A percentile compares a stretch with the other conserved stretches of the same genome.
Evolutionary conservation across 2,888 invertebrate genomes (phyloP).

Genomic region (Hypolimnas misippus): DNA sequence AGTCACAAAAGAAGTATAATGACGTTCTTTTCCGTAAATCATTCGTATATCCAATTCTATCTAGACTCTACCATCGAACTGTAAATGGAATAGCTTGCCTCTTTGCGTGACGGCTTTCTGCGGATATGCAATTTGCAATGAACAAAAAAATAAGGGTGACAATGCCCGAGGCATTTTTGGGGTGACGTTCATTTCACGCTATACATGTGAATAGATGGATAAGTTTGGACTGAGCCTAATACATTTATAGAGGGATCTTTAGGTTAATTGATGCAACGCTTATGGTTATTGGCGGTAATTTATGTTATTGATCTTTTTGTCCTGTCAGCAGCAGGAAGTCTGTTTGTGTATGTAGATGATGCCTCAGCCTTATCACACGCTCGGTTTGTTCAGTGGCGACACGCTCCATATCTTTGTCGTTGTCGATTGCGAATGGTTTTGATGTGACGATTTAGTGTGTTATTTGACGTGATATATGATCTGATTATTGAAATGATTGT

Average conservation of each 20-base stretch:
- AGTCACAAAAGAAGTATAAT: slow-evolving; percentile 27
- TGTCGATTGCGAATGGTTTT: slow-evolving; percentile 57
- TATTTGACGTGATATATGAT: slow-evolving; percentile 16
- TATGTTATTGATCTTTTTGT: slow-evolving; percentile 63
- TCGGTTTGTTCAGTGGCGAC: slow-evolving; percentile 67
- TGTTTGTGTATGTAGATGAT: slow-evolving; percentile 71
- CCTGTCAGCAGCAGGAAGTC: slow-evolving; percentile 56
- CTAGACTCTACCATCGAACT: slow-evolving; percentile 28
- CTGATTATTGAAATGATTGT: slow-evolving; percentile 10
- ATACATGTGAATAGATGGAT: slow-evolving; percentile 57
- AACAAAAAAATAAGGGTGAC: slow-evolving; percentile 64
- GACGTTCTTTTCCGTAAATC: slow-evolving; percentile 8
- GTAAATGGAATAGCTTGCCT: slow-evolving; percentile 24
- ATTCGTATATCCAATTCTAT: slow-evolving; percentile 26
- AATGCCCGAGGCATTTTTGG: slow-evolving; percentile 55
- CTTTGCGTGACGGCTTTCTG: slow-evolving; percentile 39
- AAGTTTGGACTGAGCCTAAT: slow-evolving; percentile 56
- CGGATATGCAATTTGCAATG: slow-evolving; percentile 55
- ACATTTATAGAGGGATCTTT: slow-evolving; percentile 53
- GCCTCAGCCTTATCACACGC: slow-evolving; percentile 72
- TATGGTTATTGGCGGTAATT: slow-evolving; percentile 46
- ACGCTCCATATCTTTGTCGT: slow-evolving; percentile 66
- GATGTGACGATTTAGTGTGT: slow-evolving; percentile 45
- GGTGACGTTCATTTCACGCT: slow-evolving; percentile 60
- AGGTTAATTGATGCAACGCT: slow-evolving; percentile 44